phyloP scores from a whole-genome alignment of 37 sponge, comb jelly and placozoan species.

The Haliclona indistincta region DNA sequence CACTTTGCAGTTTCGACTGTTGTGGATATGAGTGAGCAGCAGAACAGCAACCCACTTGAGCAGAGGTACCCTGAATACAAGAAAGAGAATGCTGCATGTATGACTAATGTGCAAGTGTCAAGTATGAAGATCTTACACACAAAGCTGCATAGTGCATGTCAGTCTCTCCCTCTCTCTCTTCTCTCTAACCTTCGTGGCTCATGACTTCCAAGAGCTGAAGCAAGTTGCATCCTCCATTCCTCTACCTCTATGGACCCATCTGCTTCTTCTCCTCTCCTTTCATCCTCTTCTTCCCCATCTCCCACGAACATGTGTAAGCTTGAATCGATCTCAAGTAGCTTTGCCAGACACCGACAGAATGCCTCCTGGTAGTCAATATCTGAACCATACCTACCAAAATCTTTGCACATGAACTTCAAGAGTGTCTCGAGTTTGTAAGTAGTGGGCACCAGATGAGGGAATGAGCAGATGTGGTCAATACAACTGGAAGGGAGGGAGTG shows the following conservation, averaged over 20 bases:
- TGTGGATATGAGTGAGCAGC: not conserved
- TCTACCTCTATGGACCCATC: too few relatives aligned
- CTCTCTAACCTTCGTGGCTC: not conserved
- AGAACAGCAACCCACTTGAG: conserved; percentile 19
- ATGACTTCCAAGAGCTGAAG: not conserved
- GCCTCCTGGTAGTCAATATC: conserved; percentile 28
- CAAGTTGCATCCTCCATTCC: too few relatives aligned
- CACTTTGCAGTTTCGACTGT: not conserved
- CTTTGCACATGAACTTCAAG: conserved; percentile 18
- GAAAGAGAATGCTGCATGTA: not conserved
- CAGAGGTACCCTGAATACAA: conserved; percentile 28
- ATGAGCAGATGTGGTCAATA: conserved; percentile 7
- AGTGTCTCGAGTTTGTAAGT: conserved; percentile 3
- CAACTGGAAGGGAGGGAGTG: conserved; percentile 29
- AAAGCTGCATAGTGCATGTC: not conserved
- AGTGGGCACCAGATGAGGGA: not conserved
- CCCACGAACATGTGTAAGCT: conserved; percentile 27
- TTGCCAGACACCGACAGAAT: conserved; percentile 35
- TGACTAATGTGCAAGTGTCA: not conserved
- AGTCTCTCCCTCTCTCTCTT: not conserved
- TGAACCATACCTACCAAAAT: conserved; percentile 16
- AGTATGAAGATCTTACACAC: not conserved
- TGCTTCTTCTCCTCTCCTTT: not conserved
- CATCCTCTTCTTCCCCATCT: conserved; percentile 13
- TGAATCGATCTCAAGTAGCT: conserved; percentile 23